Percentiles rank a stretch among this genome's conserved stretches.
Evolutionary conservation across 2,113 vertebrate species (phyloP).

Genomic region (Ophiodon elongatus): DNA sequence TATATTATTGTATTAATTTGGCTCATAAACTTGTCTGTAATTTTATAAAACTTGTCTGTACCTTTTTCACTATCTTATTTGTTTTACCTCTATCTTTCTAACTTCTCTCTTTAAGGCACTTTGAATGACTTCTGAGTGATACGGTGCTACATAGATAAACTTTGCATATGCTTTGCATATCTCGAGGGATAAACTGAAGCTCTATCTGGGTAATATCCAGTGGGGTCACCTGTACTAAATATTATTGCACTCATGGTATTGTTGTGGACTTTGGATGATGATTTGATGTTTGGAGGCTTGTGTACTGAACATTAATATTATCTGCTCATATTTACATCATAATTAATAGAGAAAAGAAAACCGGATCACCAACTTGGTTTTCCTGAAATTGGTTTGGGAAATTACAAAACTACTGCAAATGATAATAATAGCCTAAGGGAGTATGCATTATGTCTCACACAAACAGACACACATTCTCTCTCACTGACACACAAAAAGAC

Average conservation of each 20-base stretch:
- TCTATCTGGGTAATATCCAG: neutral
- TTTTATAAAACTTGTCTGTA: too few species aligned
- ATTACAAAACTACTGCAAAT: neutral
- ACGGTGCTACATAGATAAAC: too few species aligned
- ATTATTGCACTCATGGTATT: constrained; percentile 27
- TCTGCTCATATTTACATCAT: neutral
- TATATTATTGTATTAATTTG: too few species aligned
- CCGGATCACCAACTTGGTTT: neutral
- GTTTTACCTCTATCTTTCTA: too few species aligned
- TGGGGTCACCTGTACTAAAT: constrained; percentile 7
- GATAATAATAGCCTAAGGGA: neutral
- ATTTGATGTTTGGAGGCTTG: neutral
- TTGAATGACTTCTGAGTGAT: too few species aligned
- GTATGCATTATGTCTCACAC: neutral
- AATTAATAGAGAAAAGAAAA: neutral
- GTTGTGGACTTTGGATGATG: constrained; percentile 15
- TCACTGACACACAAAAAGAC: neutral
- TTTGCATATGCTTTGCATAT: neutral
- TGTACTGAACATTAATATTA: neutral
- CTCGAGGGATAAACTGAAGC: constrained; percentile 12
- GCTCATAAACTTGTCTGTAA: too few species aligned
- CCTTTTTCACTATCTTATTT: too few species aligned
- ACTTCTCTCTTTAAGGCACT: too few species aligned
- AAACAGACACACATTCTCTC: neutral
- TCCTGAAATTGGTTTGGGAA: neutral